A percentile compares a stretch with the other conserved stretches of the same genome.
These are phyloP conservation scores for Amphimedon queenslandica DNA, from an alignment of 37 sponge, comb jelly and placozoan species.

Conservation along the genomic window DNA sequence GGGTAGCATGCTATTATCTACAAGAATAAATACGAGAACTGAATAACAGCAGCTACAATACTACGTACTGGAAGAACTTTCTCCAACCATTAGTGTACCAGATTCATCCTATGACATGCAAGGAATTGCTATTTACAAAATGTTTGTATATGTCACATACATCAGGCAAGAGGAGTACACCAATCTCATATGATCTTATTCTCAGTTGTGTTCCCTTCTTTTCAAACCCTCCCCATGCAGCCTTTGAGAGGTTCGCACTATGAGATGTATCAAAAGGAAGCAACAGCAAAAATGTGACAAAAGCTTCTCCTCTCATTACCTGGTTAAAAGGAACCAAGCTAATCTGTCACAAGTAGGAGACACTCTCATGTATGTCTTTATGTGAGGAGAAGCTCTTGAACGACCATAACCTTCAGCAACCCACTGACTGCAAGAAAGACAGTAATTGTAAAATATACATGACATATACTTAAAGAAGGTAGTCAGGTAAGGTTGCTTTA, in stretches of 20 bases:
- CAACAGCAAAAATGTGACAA: neutral
- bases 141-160: neutral
- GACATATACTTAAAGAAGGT: slow-evolving; percentile 40
- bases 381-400: slow-evolving; percentile 86
- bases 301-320: slow-evolving; percentile 30
- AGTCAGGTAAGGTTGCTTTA: slow-evolving; percentile 77
- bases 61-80: neutral
- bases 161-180: slow-evolving; percentile 75
- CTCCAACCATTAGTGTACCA: neutral
- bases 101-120: neutral
- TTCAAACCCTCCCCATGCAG: slow-evolving; percentile 93
- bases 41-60: neutral
- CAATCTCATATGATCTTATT: slow-evolving; percentile 87
- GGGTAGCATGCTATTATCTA: neutral
- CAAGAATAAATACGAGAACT: neutral
- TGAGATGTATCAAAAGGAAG: neutral
- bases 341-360: slow-evolving; percentile 60
- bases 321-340: slow-evolving; percentile 92
- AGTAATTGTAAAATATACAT: neutral
- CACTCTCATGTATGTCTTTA: slow-evolving; percentile 88
- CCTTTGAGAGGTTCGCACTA: slow-evolving; percentile 95
- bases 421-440: slow-evolving; percentile 55
- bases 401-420: slow-evolving; percentile 67
- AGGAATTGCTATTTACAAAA: neutral
- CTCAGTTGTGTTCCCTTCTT: slow-evolving; percentile 77